These are phyloP conservation scores for Chromis chromis DNA, from an alignment of 2,797 vertebrate species.

Conservation along the genomic window DNA sequence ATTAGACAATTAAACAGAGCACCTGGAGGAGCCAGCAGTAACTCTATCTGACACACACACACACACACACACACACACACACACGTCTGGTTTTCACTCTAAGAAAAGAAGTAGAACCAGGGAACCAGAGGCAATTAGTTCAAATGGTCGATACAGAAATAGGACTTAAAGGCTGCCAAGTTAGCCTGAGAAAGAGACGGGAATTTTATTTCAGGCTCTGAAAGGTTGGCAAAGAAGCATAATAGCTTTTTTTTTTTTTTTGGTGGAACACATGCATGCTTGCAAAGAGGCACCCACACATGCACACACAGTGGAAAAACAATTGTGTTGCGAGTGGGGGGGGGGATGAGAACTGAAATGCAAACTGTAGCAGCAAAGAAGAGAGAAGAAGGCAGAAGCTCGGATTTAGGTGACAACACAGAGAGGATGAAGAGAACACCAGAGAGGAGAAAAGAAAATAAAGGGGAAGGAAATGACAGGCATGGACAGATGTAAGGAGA, in stretches of 20 bases:
- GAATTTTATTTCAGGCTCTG: conserved; percentile 31
- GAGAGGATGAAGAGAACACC: neutral
- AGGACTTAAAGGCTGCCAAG: conserved; percentile 37
- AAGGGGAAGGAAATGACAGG: conserved; percentile 12
- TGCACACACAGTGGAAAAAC: neutral
- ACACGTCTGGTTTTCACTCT: conserved; percentile 20
- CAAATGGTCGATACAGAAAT: conserved; percentile 56
- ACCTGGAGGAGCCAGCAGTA: conserved; percentile 48
- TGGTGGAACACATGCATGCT: conserved; percentile 4
- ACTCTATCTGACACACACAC: conserved; percentile 51
- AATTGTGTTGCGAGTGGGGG: neutral
- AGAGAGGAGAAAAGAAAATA: neutral
- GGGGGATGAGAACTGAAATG: conserved; percentile 20
- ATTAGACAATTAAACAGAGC: conserved; percentile 64
- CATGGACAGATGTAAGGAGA: conserved; percentile 6
- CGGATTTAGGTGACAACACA: neutral
- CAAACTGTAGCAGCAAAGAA: conserved; percentile 14
- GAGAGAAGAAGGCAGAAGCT: neutral
- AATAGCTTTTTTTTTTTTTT: conserved; percentile 8
- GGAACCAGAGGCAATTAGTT: conserved; percentile 64
- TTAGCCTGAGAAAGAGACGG: conserved; percentile 32
- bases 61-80: conserved; percentile 20
- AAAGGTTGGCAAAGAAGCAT: conserved; percentile 39
- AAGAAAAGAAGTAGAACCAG: conserved; percentile 44
- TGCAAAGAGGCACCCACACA: neutral